A percentile compares a stretch with the other conserved stretches of the same genome.
Conservation (phyloP, 2,888 invertebrate genomes). For the Hyposoter dolosus region DNA sequence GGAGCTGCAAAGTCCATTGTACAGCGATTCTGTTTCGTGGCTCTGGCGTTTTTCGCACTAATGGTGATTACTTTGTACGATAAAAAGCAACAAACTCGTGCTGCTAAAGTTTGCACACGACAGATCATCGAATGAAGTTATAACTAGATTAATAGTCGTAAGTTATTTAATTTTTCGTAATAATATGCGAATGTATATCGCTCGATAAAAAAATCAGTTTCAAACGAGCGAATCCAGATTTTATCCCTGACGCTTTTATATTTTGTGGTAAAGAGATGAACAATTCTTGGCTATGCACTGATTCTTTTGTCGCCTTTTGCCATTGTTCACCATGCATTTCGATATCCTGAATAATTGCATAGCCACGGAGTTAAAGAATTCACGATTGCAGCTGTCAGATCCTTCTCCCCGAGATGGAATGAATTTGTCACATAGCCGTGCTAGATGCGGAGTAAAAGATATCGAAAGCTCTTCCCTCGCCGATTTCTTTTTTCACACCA, state of each 20-base stretch:
- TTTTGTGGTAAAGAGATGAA: neutral
- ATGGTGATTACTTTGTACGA: constrained; percentile 20
- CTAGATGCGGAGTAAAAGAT: constrained; percentile 21
- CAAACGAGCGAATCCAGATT: neutral
- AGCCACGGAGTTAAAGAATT: neutral
- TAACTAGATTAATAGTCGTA: constrained; percentile 10
- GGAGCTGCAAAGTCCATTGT: constrained; percentile 3
- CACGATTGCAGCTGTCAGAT: constrained; percentile 24
- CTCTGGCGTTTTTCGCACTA: neutral
- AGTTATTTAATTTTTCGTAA: neutral
- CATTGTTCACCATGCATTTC: neutral
- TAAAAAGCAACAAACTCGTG: constrained; percentile 19
- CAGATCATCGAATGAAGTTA: constrained; percentile 22
- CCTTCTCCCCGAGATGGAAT: constrained; percentile 34
- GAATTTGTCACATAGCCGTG: constrained; percentile 51
- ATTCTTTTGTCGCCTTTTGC: neutral
- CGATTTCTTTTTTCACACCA: constrained; percentile 5
- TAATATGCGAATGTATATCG: neutral
- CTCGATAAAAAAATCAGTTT: neutral
- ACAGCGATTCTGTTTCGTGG: neutral
- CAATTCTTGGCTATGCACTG: neutral
- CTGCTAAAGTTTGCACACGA: constrained; percentile 7
- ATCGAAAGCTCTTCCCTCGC: constrained; percentile 32
- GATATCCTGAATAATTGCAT: neutral
- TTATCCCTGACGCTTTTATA: neutral